Evolutionary conservation across 2,113 vertebrate genomes (phyloP), one percentile per base, ranked within the genome.

Genomic region (Theropithecus gelada): DNA sequence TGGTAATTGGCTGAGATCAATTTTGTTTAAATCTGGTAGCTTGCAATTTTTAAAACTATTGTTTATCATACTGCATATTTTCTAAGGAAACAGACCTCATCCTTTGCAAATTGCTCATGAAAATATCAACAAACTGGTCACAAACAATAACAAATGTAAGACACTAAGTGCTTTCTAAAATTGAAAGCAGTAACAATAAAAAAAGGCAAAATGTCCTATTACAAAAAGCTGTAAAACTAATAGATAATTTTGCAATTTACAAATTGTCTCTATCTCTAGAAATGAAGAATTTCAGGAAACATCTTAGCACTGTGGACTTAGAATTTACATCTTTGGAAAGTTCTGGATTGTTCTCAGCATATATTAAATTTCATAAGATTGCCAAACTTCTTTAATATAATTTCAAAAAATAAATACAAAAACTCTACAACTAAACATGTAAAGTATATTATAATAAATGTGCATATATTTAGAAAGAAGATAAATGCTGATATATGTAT

Each of bases 71-170:
- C 2, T 40, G 9, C 18, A 70, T 93, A 30, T 91, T 96, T 97
- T 84, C 59, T 64, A 90, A 97, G 70, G 59, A 95, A 92, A 93
- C 16, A 97, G 40, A 93, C 45, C 61, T 64, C 89, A 87, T 91
- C 50, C 38, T 92, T 93, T 78, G 20, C 52, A 90, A 96, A 84
- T 52, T 81, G 66, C 78, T 87, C 57, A 92, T 57, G 48, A 90
- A 93, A 91, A 83, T 93, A 93, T 97, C 82, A 97, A 93, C 55
- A 88, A 95, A 93, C 76, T 7, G 23, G 17, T 59, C 81, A 88
- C 72, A 94, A 92, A 96, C 16, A 96, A 85, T 93, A 96, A 96
- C 70, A 98, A 96, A 94, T 82, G 23, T 61, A 90, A 90, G 70
- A 89, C 25, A 84, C 45, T 83, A 96, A 93, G 88, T 93, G 57